phyloP scores from a whole-genome alignment of 2,113 vertebrate species.

The Megaleporinus macrocephalus region DNA sequence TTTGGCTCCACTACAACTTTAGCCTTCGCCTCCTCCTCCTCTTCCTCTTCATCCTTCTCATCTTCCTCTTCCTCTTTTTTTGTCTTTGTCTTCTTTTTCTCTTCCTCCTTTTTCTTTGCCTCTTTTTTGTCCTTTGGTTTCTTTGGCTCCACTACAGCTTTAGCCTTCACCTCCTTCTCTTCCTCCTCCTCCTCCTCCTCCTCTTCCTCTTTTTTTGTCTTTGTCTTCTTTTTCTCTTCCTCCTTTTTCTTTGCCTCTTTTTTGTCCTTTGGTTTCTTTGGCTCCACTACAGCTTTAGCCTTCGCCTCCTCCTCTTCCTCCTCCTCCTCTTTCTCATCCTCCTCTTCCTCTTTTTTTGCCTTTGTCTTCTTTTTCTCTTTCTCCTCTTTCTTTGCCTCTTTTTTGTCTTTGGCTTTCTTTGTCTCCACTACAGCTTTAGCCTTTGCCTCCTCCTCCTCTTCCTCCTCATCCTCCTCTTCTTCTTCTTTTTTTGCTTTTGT shows the following conservation, averaged over 20 bases:
- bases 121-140: background rate
- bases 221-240: background rate
- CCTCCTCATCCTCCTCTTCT: background rate
- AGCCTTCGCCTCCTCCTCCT: background rate
- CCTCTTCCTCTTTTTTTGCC: background rate
- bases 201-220: background rate
- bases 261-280: background rate
- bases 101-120: conserved; percentile 6
- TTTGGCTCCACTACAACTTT: conserved; percentile 15
- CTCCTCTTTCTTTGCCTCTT: background rate
- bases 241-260: background rate
- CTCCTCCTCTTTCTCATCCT: conserved; percentile 11
- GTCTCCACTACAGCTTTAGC: conserved; percentile 4
- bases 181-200: background rate
- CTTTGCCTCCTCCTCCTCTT: background rate
- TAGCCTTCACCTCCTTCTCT: background rate
- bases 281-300: background rate
- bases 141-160: background rate
- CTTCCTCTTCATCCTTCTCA: background rate
- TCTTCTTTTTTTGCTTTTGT: conserved; percentile 17
- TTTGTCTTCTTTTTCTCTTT: background rate
- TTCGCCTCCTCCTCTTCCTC: background rate
- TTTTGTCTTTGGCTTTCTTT: background rate
- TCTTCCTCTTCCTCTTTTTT: conserved; percentile 13
- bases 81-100: background rate